Evolutionary conservation across 1,140 invertebrate species (phyloP).

Genomic region (Dendroctonus ponderosae): DNA sequence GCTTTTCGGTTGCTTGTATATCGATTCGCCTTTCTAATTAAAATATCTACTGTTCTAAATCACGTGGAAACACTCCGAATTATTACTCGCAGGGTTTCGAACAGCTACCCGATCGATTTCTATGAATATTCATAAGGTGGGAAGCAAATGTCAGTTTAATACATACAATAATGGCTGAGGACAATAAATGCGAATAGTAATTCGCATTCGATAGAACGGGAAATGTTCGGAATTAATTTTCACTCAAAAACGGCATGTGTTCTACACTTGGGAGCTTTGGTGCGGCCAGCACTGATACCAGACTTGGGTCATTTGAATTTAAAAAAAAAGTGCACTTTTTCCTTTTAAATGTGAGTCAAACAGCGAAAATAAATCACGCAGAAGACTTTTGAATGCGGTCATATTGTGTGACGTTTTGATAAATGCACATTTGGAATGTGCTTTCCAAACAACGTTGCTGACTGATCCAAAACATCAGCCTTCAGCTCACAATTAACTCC

Average conservation of each 20-base stretch:
- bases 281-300: no score
- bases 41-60: not conserved
- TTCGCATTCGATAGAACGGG: not conserved
- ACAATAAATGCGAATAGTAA: not conserved
- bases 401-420: no score
- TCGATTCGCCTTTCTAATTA: not conserved
- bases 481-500: not conserved
- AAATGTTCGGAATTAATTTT: no score
- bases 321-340: no score
- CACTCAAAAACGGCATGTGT: no score
- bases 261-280: no score
- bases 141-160: not conserved
- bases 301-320: no score
- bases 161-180: not conserved
- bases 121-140: not conserved
- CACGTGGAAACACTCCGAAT: not conserved
- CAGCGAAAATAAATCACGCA: no score
- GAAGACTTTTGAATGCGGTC: no score
- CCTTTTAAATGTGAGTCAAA: no score
- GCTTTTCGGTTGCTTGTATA: slow-evolving; percentile 13
- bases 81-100: not conserved
- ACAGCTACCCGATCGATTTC: not conserved
- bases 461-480: not conserved
- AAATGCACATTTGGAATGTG: no score
- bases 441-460: not conserved